Base-by-base conservation (phyloP, 2,113 vertebrate species). In the Rhynchomys soricoides region DNA sequence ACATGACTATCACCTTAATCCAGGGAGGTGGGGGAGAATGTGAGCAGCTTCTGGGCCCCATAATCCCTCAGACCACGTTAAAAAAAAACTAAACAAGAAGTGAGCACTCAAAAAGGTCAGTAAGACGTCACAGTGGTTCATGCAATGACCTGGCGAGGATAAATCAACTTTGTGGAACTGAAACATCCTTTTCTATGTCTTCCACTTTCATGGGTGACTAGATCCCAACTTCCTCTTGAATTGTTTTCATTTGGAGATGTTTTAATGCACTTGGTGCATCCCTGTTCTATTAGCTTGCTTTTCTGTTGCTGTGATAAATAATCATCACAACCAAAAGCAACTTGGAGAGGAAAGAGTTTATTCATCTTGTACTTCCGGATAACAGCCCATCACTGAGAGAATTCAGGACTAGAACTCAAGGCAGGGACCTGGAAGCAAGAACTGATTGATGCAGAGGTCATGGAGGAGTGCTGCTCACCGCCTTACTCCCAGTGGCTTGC, bases 181-280 rank as follows among this genome's bases (percentile, higher is more conserved):
- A 89, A 82, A 68, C 12, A 93, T 7, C 64, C 73, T 92, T 93
- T 90, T 88, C 7, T 92, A 66, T 13, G n/a, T 26, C 26, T 73
- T 64, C 86, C 59, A 50, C 24, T 77, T 90, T 93, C 70, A 68
- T 55, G 40, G 40, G 31, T 82, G 75, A 95, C 66, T 94, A 62
- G n/a, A 29, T 89, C 87, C 50, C 94, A 62, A 90, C 68, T 88
- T 96, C 37, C 73, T 94, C 92, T 77, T 73, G 66, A 92, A 89
- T 31, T 74, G 62, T 86, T n/a, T 82, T 87, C 75, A 86, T 73
- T 91, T 92, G 43, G 68, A 87, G 94, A 81, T 90, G 93, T 81
- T 93, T 90, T 78, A 75, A 59, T 86, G 8, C 52, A 50, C 90
- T 86, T 59, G 66, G 66, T 15, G 13, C 29, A 73, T 1, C 9